Conservation (phyloP, 2,113 vertebrate genomes). For the Melierax canorus region DNA sequence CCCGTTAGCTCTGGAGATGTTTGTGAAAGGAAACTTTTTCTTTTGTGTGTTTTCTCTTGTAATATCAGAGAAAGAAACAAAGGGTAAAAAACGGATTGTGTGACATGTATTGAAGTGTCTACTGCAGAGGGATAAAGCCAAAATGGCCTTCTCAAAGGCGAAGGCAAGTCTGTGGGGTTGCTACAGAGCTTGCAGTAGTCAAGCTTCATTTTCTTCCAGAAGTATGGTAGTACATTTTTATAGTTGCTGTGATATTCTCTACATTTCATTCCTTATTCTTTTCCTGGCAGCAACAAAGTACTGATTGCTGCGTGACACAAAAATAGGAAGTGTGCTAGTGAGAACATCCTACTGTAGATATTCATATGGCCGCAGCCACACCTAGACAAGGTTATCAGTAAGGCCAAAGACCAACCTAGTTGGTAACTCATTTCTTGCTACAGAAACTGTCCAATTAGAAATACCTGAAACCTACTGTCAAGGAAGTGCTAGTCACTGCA, state of each 20-base stretch:
- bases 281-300: neutral
- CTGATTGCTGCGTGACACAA: fast-evolving
- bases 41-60: neutral
- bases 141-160: neutral
- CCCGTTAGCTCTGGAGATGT: neutral
- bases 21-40: neutral
- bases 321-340: neutral
- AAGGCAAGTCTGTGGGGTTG: neutral
- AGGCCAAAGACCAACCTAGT: neutral
- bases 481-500: neutral
- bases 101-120: neutral
- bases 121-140: neutral
- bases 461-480: neutral
- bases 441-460: neutral
- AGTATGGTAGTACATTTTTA: neutral
- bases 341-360: neutral
- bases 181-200: neutral
- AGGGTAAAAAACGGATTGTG: neutral
- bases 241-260: neutral
- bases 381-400: neutral
- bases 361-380: neutral
- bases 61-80: neutral
- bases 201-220: neutral
- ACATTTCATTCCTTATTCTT: neutral
- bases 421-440: neutral